Evolutionary conservation across 2,797 vertebrate species (phyloP).

Genomic region (Clamator glandarius): DNA sequence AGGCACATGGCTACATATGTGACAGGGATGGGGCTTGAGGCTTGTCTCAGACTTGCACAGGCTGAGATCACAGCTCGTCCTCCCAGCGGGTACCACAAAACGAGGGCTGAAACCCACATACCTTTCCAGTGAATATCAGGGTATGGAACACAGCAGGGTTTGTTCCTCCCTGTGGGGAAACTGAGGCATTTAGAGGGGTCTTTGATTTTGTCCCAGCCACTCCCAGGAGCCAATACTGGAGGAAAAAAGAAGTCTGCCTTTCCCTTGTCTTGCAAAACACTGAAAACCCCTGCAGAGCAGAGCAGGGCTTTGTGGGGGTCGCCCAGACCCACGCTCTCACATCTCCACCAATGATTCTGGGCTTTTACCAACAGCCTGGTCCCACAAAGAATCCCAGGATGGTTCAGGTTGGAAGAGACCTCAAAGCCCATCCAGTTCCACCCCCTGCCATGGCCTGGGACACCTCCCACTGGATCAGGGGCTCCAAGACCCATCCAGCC

Average conservation of each 20-base stretch:
- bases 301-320: background rate
- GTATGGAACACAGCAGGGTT: fast-evolving
- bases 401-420: too few species aligned
- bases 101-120: fast-evolving
- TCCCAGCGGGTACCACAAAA: fast-evolving
- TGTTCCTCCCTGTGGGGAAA: background rate
- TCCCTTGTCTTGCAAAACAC: background rate
- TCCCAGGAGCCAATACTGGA: background rate
- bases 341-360: fast-evolving
- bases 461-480: too few species aligned
- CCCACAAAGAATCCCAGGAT: too few species aligned
- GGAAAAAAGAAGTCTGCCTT: background rate
- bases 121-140: too few species aligned
- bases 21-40: background rate
- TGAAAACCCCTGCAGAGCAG: background rate
- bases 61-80: fast-evolving
- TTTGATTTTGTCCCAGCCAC: background rate
- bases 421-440: too few species aligned
- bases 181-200: background rate
- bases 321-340: fast-evolving
- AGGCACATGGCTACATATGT: background rate
- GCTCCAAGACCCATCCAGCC: too few species aligned
- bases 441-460: too few species aligned
- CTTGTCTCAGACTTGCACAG: background rate
- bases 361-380: background rate